phyloP scores from a whole-genome alignment of 2,113 vertebrate species.

The Capreolus pygargus region DNA sequence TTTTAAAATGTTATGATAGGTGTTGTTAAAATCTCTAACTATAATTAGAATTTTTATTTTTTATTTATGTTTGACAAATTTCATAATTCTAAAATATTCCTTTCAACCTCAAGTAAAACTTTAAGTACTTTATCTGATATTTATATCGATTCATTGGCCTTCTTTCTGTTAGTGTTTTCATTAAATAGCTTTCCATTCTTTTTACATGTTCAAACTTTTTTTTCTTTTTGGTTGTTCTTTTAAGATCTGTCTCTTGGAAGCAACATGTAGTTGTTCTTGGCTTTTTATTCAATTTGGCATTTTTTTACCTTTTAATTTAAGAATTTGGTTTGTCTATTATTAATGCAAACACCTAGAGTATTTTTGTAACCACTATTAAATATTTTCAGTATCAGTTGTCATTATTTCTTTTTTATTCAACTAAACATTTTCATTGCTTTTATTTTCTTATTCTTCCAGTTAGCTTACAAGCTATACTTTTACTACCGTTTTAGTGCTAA shows the following conservation, averaged over 20 bases:
- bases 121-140: background rate
- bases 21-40: background rate
- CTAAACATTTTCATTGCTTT: background rate
- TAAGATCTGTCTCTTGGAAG: background rate
- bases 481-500: background rate
- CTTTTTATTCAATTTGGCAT: background rate
- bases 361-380: background rate
- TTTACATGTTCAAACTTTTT: background rate
- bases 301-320: background rate
- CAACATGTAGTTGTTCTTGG: background rate
- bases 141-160: background rate
- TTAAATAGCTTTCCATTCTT: background rate
- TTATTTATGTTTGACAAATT: background rate
- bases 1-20: background rate
- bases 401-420: background rate
- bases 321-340: background rate
- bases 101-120: background rate
- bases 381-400: background rate
- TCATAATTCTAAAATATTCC: background rate
- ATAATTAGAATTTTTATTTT: background rate
- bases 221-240: background rate
- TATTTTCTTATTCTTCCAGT: background rate
- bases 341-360: background rate
- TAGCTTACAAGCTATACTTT: background rate
- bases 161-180: background rate